Evolutionary conservation across 2,888 invertebrate genomes (phyloP).

Genomic region (Scaptomyza tumidula): DNA sequence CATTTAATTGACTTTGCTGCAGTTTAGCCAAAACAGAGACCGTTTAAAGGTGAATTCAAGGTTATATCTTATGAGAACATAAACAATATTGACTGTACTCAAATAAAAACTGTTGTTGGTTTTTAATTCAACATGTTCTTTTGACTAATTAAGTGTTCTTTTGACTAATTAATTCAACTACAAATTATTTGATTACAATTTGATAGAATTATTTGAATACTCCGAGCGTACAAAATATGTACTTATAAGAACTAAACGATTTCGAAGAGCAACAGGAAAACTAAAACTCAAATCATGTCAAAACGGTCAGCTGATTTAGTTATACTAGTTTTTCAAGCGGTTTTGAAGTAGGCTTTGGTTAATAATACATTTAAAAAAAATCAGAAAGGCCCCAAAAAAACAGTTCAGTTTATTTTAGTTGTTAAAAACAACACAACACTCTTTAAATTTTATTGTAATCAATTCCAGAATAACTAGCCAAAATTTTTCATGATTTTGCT

Average conservation of each 20-base stretch:
- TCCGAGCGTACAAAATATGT: no score
- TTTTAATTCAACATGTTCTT: no score
- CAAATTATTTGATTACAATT: no score
- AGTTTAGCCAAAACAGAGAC: neutral
- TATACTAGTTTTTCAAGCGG: neutral
- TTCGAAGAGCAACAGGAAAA: no score
- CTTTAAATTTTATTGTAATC: slow-evolving; percentile 47
- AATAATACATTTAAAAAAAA: neutral
- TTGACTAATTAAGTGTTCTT: no score
- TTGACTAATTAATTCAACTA: no score
- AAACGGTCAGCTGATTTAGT: neutral
- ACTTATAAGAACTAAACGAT: no score
- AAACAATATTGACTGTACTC: no score
- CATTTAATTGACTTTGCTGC: neutral
- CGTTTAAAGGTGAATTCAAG: neutral
- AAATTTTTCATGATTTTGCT: slow-evolving; percentile 49
- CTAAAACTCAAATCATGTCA: no score
- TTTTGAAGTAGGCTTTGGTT: slow-evolving; percentile 28
- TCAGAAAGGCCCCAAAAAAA: neutral
- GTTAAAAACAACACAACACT: slow-evolving; percentile 47
- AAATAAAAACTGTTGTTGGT: no score
- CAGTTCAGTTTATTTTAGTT: slow-evolving; percentile 62
- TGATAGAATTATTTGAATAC: no score
- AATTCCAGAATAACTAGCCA: slow-evolving; percentile 45
- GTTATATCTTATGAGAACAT: neutral